Evolutionary conservation across 2,113 vertebrate genomes (phyloP).

Genomic region (Antechinus flavipes): DNA sequence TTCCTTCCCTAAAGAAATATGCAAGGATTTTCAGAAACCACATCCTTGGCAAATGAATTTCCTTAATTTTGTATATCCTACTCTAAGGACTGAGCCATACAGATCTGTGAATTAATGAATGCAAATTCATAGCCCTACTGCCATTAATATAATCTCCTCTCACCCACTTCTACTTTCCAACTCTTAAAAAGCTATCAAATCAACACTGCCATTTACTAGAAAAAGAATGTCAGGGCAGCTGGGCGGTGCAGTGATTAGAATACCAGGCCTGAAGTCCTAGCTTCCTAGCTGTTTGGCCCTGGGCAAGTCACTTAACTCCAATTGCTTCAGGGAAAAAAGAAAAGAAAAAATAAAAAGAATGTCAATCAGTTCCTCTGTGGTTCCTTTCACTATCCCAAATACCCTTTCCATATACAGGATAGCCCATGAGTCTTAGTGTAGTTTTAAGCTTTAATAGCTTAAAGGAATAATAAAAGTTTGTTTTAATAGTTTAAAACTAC

Average conservation of each 20-base stretch:
- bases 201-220: not conserved
- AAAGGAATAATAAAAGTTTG: not conserved
- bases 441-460: not conserved
- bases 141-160: not conserved
- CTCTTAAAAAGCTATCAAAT: not conserved
- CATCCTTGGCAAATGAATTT: not conserved
- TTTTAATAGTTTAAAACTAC: not conserved
- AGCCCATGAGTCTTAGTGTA: not conserved
- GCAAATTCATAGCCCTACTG: not conserved
- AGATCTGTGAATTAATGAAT: not conserved
- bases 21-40: not conserved
- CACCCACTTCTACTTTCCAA: not conserved
- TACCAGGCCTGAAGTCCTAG: no score
- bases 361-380: not conserved
- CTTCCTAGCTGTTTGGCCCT: no score
- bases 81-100: not conserved
- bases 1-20: not conserved
- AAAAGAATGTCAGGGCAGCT: not conserved
- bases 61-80: not conserved
- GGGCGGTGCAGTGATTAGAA: no score
- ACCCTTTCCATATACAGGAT: not conserved
- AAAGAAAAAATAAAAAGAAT: not conserved
- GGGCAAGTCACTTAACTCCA: no score
- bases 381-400: not conserved
- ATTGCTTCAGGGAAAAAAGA: no score